Conservation (phyloP, 2,113 vertebrate species). For the Mystacornis crossleyi region DNA sequence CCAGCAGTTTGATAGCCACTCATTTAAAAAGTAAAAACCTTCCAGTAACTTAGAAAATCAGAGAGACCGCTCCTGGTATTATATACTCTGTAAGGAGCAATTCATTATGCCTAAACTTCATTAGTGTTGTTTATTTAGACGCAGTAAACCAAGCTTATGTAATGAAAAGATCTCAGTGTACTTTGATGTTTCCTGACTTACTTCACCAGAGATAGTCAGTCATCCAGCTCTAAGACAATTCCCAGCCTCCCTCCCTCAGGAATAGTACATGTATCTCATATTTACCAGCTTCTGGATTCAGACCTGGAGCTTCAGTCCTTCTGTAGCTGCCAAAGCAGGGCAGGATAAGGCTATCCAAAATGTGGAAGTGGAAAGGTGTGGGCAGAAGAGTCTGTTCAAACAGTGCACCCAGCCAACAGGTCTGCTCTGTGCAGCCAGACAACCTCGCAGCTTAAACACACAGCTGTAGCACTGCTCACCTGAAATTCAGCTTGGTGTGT, state of each 20-base stretch:
- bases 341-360: background rate
- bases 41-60: background rate
- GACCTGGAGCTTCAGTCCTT: background rate
- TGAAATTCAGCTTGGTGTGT: background rate
- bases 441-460: background rate
- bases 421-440: background rate
- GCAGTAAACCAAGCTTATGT: background rate
- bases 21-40: background rate
- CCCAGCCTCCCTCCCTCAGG: background rate
- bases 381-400: background rate
- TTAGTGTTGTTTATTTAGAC: background rate
- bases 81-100: background rate
- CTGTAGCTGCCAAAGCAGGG: background rate
- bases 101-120: background rate
- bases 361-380: background rate
- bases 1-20: background rate
- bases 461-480: background rate
- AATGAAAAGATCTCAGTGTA: background rate
- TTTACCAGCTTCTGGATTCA: background rate
- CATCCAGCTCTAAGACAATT: background rate
- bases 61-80: background rate
- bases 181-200: background rate
- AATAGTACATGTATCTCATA: rapidly evolving
- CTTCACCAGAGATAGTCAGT: background rate
- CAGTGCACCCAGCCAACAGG: background rate